Percentiles rank a stretch among this genome's conserved stretches.
Evolutionary conservation across 2,888 invertebrate species (phyloP).

Genomic region (Galerucella pusilla): DNA sequence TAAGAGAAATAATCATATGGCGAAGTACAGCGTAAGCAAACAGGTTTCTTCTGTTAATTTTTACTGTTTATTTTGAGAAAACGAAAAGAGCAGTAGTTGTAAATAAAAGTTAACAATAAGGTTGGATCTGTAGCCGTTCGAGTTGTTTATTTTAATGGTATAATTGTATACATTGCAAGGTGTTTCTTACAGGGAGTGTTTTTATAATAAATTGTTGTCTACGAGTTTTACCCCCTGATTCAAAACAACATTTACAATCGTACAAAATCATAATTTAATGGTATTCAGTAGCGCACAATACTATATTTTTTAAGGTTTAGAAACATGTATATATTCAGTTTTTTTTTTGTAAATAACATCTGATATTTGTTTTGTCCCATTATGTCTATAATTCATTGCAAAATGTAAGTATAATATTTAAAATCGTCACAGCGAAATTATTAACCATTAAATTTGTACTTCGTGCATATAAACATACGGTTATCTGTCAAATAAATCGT

Average conservation of each 20-base stretch:
- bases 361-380: too few relatives aligned
- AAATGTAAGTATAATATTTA: background rate
- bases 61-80: background rate
- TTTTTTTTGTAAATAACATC: too few relatives aligned
- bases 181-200: slow-evolving; percentile 32
- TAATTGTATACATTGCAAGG: slow-evolving; percentile 39
- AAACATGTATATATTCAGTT: too few relatives aligned
- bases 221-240: background rate
- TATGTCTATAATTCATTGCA: too few relatives aligned
- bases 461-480: slow-evolving; percentile 3
- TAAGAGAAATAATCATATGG: background rate
- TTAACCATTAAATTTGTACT: slow-evolving; percentile 11
- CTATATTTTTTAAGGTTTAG: background rate
- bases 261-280: background rate
- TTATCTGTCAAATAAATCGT: slow-evolving; percentile 17
- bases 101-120: background rate
- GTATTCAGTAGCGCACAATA: background rate
- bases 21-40: background rate
- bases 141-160: slow-evolving; percentile 33
- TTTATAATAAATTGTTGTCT: slow-evolving; percentile 26
- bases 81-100: background rate
- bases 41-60: slow-evolving; percentile 4
- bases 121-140: slow-evolving; percentile 2
- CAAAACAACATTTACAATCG: background rate
- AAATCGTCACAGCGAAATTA: slow-evolving; percentile 4